phyloP scores from a whole-genome alignment of 2,888 invertebrate species.

The Archips crataeganus region DNA sequence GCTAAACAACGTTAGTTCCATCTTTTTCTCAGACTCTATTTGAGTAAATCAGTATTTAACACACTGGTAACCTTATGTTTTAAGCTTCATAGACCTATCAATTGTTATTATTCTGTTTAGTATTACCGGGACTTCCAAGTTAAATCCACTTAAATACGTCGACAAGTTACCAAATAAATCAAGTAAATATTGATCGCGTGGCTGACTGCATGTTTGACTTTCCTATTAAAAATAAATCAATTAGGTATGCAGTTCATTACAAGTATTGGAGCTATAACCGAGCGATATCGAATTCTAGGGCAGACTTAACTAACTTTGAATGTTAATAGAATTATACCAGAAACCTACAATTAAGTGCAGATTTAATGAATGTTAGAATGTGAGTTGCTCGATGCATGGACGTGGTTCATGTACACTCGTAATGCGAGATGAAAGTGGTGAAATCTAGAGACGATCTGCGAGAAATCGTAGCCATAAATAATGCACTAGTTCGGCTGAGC shows the following conservation, averaged over 20 bases:
- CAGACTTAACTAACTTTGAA: constrained; percentile 18
- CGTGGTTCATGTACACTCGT: constrained; percentile 61
- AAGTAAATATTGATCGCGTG: not conserved
- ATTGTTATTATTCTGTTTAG: not conserved
- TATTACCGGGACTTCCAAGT: not conserved
- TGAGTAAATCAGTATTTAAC: not conserved
- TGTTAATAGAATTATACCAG: constrained; percentile 25
- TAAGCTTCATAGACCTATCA: not conserved
- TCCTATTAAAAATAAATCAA: constrained; percentile 16
- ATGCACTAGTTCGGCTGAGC: constrained; percentile 76
- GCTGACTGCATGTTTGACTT: constrained; percentile 16
- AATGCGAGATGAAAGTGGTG: constrained; percentile 83
- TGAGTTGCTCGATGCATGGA: constrained; percentile 57
- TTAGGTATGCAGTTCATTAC: not conserved
- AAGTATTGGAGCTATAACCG: constrained; percentile 12
- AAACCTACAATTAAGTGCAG: constrained; percentile 30
- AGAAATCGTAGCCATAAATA: constrained; percentile 83
- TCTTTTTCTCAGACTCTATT: constrained; percentile 1
- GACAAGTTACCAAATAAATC: not conserved
- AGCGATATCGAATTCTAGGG: constrained; percentile 20
- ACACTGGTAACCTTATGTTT: not conserved
- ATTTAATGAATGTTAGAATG: constrained; percentile 48
- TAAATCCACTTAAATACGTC: not conserved
- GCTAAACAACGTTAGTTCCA: constrained; percentile 13
- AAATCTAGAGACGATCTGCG: constrained; percentile 74